These are phyloP conservation scores for Drosophila novamexicana DNA, from an alignment of 1,140 invertebrate genomes.

Conservation along the genomic window DNA sequence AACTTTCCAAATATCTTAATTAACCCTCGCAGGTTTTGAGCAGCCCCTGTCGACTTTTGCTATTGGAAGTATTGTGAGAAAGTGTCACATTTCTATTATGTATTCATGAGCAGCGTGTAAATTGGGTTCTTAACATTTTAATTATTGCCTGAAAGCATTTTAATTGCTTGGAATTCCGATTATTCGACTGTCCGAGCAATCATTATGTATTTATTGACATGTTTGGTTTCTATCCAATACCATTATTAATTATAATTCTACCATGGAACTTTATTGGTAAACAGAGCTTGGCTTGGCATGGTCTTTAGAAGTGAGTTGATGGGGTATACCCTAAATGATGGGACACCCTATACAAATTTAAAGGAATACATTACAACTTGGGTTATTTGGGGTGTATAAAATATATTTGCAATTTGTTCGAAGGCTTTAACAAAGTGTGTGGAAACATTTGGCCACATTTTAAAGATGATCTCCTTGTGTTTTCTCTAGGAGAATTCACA, in stretches of 20 bases:
- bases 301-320: too few relatives aligned
- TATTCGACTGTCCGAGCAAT: neutral
- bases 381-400: too few relatives aligned
- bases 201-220: neutral
- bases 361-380: too few relatives aligned
- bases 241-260: neutral
- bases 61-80: constrained; percentile 60
- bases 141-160: constrained; percentile 29
- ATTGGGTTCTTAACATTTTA: constrained; percentile 29
- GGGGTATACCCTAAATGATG: too few relatives aligned
- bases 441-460: too few relatives aligned
- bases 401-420: too few relatives aligned
- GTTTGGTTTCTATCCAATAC: neutral
- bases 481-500: too few relatives aligned
- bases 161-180: constrained; percentile 9
- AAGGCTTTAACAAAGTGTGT: too few relatives aligned
- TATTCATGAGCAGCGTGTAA: constrained; percentile 39
- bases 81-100: constrained; percentile 72
- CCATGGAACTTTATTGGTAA: too few relatives aligned
- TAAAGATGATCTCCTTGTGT: too few relatives aligned
- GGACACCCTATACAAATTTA: too few relatives aligned
- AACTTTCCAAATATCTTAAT: constrained; percentile 79
- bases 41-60: neutral
- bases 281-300: too few relatives aligned
- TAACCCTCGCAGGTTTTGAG: constrained; percentile 26